Evolutionary conservation across 2,888 invertebrate genomes (phyloP).

Genomic region (Xiphydria camelus): DNA sequence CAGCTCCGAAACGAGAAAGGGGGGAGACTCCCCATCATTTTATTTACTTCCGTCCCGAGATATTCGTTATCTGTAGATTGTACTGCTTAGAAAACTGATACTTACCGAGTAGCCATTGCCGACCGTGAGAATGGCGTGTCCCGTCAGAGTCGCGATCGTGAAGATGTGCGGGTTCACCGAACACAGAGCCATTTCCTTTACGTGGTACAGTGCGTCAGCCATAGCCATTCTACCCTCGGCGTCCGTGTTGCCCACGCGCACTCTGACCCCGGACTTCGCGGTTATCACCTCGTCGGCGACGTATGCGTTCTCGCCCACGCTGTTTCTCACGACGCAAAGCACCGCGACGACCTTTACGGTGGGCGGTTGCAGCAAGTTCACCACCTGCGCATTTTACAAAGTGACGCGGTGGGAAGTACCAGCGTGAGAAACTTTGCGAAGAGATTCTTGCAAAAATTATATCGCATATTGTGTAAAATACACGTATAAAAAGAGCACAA

Average conservation of each 20-base stretch:
- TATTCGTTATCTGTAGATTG: neutral
- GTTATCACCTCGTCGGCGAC: conserved; percentile 90
- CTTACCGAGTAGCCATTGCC: conserved; percentile 74
- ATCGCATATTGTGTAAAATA: too few relatives aligned
- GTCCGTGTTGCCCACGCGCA: conserved; percentile 92
- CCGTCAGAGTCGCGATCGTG: conserved; percentile 89
- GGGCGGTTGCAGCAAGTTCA: conserved; percentile 69
- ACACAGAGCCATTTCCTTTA: conserved; percentile 70
- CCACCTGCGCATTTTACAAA: conserved; percentile 59
- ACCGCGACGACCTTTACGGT: conserved; percentile 80
- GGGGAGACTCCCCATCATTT: too few relatives aligned
- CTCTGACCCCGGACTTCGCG: conserved; percentile 78
- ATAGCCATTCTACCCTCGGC: conserved; percentile 94
- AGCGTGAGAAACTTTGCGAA: too few relatives aligned
- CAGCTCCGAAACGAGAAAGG: too few relatives aligned
- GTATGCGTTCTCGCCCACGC: conserved; percentile 84
- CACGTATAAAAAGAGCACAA: too few relatives aligned
- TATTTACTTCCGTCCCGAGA: too few relatives aligned
- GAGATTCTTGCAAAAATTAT: too few relatives aligned
- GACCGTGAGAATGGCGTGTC: conserved; percentile 74
- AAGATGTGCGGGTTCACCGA: conserved; percentile 82
- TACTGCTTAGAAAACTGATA: conserved; percentile 13
- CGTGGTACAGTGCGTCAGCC: conserved; percentile 83
- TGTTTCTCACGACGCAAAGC: conserved; percentile 87
- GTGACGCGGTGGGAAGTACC: conserved; percentile 6